These are phyloP conservation scores for Sebastes ruberrimus DNA, from an alignment of 2,797 vertebrate genomes.

Conservation along the genomic window DNA sequence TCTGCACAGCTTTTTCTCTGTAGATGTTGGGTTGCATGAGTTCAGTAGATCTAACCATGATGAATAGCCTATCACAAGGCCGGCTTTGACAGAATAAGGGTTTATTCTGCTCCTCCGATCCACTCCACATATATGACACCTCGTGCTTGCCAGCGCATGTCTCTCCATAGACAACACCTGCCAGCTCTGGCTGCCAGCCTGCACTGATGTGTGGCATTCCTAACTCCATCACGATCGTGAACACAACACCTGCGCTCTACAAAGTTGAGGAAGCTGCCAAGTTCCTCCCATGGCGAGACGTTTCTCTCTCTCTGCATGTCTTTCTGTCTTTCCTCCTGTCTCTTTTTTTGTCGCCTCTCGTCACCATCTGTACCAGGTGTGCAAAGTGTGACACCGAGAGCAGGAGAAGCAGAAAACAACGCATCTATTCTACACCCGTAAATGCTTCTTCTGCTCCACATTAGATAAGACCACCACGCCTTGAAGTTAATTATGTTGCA, in stretches of 20 bases:
- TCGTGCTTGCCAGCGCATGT: conserved; percentile 39
- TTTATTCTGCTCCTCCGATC: conserved; percentile 56
- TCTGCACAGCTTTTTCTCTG: background rate
- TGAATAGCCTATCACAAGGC: conserved; percentile 42
- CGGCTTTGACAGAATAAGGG: conserved; percentile 45
- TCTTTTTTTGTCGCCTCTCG: conserved; percentile 11
- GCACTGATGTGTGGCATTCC: conserved; percentile 52
- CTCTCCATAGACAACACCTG: conserved; percentile 58
- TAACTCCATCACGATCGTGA: conserved; percentile 55
- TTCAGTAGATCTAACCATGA: conserved; percentile 36
- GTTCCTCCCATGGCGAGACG: conserved; percentile 22
- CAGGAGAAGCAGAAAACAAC: background rate
- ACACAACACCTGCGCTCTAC: conserved; percentile 61
- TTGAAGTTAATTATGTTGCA: conserved; percentile 22
- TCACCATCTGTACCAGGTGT: conserved; percentile 15
- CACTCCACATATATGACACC: conserved; percentile 40
- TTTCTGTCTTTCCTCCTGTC: conserved; percentile 1
- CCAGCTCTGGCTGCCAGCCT: conserved; percentile 37
- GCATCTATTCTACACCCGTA: background rate
- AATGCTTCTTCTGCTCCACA: conserved; percentile 5
- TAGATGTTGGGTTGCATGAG: conserved; percentile 11
- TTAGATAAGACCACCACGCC: conserved; percentile 6
- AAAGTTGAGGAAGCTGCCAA: conserved; percentile 52
- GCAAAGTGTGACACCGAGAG: conserved; percentile 5
- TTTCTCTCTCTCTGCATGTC: conserved; percentile 1